These are phyloP conservation scores for Eunapius fragilis DNA, from an alignment of 37 sponge, comb jelly and placozoan species.

Conservation along the genomic window DNA sequence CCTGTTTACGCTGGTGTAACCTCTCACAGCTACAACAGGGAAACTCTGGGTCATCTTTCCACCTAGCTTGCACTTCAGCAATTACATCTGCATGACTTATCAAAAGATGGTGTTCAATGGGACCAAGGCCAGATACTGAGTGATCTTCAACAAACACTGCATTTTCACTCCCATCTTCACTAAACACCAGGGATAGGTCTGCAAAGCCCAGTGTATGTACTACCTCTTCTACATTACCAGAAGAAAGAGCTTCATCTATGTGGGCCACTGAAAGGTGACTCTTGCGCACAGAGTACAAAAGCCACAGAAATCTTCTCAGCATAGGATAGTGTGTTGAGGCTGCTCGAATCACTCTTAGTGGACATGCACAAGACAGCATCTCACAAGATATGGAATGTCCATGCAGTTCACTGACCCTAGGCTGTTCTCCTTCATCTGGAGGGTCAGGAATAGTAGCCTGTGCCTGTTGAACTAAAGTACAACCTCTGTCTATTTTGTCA, in stretches of 20 bases:
- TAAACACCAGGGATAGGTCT: constrained; percentile 5
- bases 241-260: constrained; percentile 7
- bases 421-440: neutral
- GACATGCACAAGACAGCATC: neutral
- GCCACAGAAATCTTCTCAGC: neutral
- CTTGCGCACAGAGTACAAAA: constrained; percentile 2
- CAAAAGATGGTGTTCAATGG: constrained; percentile 6
- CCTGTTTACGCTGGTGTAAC: constrained; percentile 28
- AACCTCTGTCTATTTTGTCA: neutral
- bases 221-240: neutral
- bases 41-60: constrained; percentile 35
- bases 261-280: neutral
- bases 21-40: constrained; percentile 54
- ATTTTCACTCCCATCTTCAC: neutral
- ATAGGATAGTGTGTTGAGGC: constrained; percentile 9
- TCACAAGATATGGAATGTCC: constrained; percentile 18
- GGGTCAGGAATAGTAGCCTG: neutral
- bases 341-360: constrained; percentile 15
- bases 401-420: neutral
- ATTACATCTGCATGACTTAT: constrained; percentile 23
- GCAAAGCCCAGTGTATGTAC: constrained; percentile 1
- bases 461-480: neutral
- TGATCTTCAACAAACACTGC: neutral
- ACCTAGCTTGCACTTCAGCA: constrained; percentile 4
- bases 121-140: neutral